These are phyloP conservation scores for Malacosoma neustria DNA, from an alignment of 2,888 invertebrate species.

Conservation along the genomic window DNA sequence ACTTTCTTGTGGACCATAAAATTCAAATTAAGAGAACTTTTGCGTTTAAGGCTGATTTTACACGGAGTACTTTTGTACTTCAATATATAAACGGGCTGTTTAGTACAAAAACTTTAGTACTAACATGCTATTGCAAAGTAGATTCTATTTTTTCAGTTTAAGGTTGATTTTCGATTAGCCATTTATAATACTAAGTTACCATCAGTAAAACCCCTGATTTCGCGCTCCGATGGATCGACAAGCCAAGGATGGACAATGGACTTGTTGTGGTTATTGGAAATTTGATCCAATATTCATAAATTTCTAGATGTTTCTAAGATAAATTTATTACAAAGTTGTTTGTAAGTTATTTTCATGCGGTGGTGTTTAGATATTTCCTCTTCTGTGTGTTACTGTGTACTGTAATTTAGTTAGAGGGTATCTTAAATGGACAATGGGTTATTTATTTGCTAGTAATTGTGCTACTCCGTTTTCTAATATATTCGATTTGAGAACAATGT, in stretches of 20 bases:
- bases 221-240: slow-evolving; percentile 24
- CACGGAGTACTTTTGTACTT: slow-evolving; percentile 20
- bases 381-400: too few relatives aligned
- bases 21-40: neutral
- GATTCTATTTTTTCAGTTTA: slow-evolving; percentile 5
- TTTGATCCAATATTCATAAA: slow-evolving; percentile 30
- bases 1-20: too few relatives aligned
- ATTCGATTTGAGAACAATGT: too few relatives aligned
- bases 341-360: neutral
- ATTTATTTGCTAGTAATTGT: too few relatives aligned
- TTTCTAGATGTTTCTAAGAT: slow-evolving; percentile 14
- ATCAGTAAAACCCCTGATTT: slow-evolving; percentile 26
- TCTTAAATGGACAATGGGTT: too few relatives aligned
- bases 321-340: slow-evolving; percentile 6
- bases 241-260: slow-evolving; percentile 24
- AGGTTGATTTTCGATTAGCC: slow-evolving; percentile 4
- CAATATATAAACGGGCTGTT: slow-evolving; percentile 23
- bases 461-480: too few relatives aligned
- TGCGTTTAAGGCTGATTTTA: slow-evolving; percentile 14
- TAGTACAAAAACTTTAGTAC: slow-evolving; percentile 5
- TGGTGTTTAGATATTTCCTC: too few relatives aligned
- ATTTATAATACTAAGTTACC: slow-evolving; percentile 2
- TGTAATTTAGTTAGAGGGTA: too few relatives aligned
- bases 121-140: neutral
- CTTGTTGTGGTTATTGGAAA: slow-evolving; percentile 18